Base-by-base conservation (phyloP, 2,113 vertebrate genomes). In the Mystacornis crossleyi region DNA sequence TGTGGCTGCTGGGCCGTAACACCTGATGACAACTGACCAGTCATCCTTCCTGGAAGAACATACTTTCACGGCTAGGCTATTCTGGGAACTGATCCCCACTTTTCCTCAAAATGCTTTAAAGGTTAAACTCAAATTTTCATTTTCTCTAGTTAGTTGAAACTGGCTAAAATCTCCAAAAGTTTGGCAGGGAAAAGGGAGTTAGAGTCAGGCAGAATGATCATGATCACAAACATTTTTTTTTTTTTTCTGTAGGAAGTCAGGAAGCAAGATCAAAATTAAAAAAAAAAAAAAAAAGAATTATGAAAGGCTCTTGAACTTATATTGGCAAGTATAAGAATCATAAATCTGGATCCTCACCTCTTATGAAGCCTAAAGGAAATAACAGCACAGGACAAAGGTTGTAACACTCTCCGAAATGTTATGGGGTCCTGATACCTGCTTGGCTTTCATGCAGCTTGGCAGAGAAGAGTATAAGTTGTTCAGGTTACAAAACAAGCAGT, bases 401-500 rank as follows among this genome's bases (percentile, higher is more conserved):
- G 26, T 51, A 93, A 82, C 73, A 82, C 54, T 69, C 48, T 79
- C 58, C 81, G 64, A 92, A 77, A 57, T 60, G 42, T 92, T 95
- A 83, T 18, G 42, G 34, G 64, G 60, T 80, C 64, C 74, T 90
- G 60, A 48, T 80, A 74, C 25, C 67, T 72, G 38, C 43, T 86
- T 70, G 74, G 74, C 29, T 96, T 93, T 93, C 84, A 43, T 77
- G 54, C 31, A 67, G 2, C 67, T 72, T 94, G 74, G 57, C 92
- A 90, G 50, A 66, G 50, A 79, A 79, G 34, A 58, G 38, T 47
- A 5, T 75, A 53, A 45, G 70, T 73, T 85, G 62, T 90, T 93
- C 45, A 66, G 67, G 75, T 86, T 88, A 92, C 91, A 92, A 95
- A 93, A 73, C 75, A 96, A 93, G 55, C 71, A 53, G 34, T 65